Evolutionary conservation across 2,797 vertebrate genomes (phyloP), one percentile per base, ranked within the genome.

Genomic region (Alcedo atthis): DNA sequence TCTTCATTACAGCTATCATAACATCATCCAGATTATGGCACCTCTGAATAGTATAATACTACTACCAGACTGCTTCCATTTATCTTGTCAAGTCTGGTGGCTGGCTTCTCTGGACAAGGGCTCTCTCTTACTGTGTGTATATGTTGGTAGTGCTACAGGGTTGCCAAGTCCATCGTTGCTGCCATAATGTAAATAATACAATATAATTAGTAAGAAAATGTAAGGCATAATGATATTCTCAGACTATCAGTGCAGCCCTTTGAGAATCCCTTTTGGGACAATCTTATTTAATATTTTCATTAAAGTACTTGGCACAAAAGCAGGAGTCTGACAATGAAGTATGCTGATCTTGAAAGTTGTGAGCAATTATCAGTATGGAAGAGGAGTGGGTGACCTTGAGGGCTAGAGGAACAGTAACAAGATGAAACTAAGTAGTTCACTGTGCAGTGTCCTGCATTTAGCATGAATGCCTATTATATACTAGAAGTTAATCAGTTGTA

Each of bases 261-360:
- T 0, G 53, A 82, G 78, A 43, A 86, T 88, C 49, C 54, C 22
- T 79, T 93, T 91, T 85, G 68, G 91, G 68, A 55, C 49, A 61
- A 26, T 33, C n/a, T 90, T 85, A 91, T 91, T 92, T 88, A 91
- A 90, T 92, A 88, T 88, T 94, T 93, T 85, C 88, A 86, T 93
- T 92, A 87, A 57, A 73, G 59, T 45, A n/a, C 83, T 84, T 84
- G 67, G 81, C 93, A 91, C 45, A 53, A 81, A 91, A 81, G 67
- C 75, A 53, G 45, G 25, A 70, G 63, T 64, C 48, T 0, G 0
- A 32, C 88, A 88, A 82, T 88, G 81, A 88, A 92, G 88, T 67
- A 32, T 83, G 81, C 93, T 85, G 81, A 84, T 77, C 42, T 1
- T 5, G 4, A 25, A 86, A 85, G 53, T 64, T 88, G 68, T 43